These are phyloP conservation scores for Poeciliopsis presidionis DNA, from an alignment of 2,797 vertebrate genomes.

Conservation along the genomic window DNA sequence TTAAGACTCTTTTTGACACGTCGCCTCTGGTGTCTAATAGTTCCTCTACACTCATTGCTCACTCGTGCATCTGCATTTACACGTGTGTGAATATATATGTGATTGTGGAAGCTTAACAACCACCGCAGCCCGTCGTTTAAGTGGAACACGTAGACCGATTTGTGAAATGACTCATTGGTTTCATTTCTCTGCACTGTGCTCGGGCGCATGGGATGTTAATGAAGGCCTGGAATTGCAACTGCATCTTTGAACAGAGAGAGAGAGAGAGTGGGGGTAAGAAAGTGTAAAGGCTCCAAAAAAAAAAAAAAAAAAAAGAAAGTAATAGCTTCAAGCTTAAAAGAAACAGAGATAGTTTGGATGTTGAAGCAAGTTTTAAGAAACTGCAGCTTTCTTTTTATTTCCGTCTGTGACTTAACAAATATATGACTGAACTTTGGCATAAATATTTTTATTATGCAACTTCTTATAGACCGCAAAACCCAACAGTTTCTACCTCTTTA, in stretches of 20 bases:
- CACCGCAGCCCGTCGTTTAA: conserved; percentile 55
- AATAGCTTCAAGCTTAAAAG: conserved; percentile 33
- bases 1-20: conserved; percentile 71
- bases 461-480: not conserved
- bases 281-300: conserved; percentile 54
- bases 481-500: not conserved
- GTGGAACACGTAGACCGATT: conserved; percentile 67
- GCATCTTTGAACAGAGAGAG: conserved; percentile 55
- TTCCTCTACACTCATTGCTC: conserved; percentile 58
- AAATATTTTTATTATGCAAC: not conserved
- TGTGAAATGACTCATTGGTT: conserved; percentile 61
- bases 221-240: conserved; percentile 59
- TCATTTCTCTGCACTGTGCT: conserved; percentile 42
- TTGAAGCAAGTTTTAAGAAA: conserved; percentile 9
- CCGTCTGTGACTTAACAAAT: not conserved
- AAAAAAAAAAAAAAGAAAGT: conserved; percentile 31
- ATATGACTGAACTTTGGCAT: not conserved
- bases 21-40: conserved; percentile 67
- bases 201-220: conserved; percentile 57
- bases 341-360: conserved; percentile 18
- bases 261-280: conserved; percentile 28
- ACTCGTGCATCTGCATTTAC: conserved; percentile 43
- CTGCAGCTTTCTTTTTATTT: not conserved
- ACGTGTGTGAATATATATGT: conserved; percentile 41
- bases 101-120: conserved; percentile 60